Percentiles rank a stretch among this genome's conserved stretches.
Evolutionary conservation across 2,797 vertebrate genomes (phyloP).

Genomic region (Lindbergichthys nudifrons): DNA sequence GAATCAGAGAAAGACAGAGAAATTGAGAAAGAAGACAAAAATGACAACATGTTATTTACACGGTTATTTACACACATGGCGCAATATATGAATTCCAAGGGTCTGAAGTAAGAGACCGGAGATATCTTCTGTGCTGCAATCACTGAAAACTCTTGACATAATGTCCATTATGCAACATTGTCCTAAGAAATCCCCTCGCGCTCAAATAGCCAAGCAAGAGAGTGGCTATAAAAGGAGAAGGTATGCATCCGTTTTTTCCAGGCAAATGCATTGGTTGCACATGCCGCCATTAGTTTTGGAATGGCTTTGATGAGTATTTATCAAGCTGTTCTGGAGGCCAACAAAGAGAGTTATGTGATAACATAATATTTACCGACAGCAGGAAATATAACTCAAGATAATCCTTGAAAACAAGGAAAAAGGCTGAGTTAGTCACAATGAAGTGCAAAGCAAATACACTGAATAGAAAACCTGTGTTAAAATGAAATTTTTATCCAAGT

Average conservation of each 20-base stretch:
- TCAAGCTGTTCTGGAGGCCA: constrained; percentile 37
- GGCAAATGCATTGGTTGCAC: constrained; percentile 40
- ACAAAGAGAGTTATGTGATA: constrained; percentile 43
- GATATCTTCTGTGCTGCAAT: constrained; percentile 42
- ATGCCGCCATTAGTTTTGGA: constrained; percentile 50
- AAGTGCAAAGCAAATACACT: constrained; percentile 18
- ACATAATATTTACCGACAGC: constrained; percentile 45
- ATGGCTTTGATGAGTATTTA: constrained; percentile 60
- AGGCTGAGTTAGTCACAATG: not conserved
- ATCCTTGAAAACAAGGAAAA: constrained; percentile 25
- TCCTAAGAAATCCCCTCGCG: constrained; percentile 39
- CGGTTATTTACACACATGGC: constrained; percentile 58
- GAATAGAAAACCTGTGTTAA: not conserved
- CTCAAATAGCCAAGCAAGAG: constrained; percentile 52
- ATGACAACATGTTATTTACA: constrained; percentile 18
- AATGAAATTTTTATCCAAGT: not conserved
- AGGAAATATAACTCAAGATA: constrained; percentile 36
- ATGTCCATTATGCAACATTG: constrained; percentile 63
- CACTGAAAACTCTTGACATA: constrained; percentile 60
- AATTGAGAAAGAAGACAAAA: constrained; percentile 18
- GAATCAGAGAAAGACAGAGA: constrained; percentile 28
- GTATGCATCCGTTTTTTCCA: constrained; percentile 65
- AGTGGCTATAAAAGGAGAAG: constrained; percentile 77
- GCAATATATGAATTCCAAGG: constrained; percentile 56
- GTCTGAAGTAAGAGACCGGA: constrained; percentile 42